Base-by-base conservation (phyloP, 2,888 invertebrate species). In the Apomyelois bistriatella region DNA sequence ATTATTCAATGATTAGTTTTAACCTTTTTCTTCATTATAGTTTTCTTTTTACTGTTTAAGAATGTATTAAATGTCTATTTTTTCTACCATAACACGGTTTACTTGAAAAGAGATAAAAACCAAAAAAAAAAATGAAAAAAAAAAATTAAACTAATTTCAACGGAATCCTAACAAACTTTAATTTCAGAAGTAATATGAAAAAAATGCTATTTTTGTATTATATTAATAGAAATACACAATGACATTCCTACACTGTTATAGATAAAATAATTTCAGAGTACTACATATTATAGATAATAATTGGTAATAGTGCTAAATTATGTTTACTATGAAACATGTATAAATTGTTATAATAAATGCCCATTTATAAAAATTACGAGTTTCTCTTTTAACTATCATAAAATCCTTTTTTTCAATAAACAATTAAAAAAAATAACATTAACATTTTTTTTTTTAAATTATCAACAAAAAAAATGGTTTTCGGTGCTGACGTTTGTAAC, bases 341-440 rank as follows among this genome's bases (percentile, higher is more conserved):
- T 42, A 49, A 52, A 47, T 41, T 51, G 35, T 52, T 54, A 52
- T 52, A 58, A 52, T 52, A 52, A 52, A 52, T 43, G 52, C 43
- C 52, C 52, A 52, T 52, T 43, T 12, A 9, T 22, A 36, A 43
- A 52, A 52, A 43, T 52, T 43, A 43, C 13, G 52, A 43, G 43
- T 43, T 52, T 52, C 52, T 52, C 35, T 52, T 52, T 8, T 9
- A n/a, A 32, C 28, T 46, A 32, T 15, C n/a, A 3, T 4, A 46
- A 35, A 6, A 30, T 13, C 17, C 3, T 1, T 28, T 46, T 15
- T 32, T 32, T 9, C n/a, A n/a, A 13, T 9, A 13, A 22, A 10
- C 10, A 36, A 3, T n/a, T n/a, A 36, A n/a, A 36, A 36, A 36
- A 36, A 36, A 36, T n/a, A 36, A 22, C 2, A 22, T n/a, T n/a